Evolutionary conservation across 2,797 vertebrate genomes (phyloP), one percentile per base, ranked within the genome.

Genomic region (Poecilia picta): DNA sequence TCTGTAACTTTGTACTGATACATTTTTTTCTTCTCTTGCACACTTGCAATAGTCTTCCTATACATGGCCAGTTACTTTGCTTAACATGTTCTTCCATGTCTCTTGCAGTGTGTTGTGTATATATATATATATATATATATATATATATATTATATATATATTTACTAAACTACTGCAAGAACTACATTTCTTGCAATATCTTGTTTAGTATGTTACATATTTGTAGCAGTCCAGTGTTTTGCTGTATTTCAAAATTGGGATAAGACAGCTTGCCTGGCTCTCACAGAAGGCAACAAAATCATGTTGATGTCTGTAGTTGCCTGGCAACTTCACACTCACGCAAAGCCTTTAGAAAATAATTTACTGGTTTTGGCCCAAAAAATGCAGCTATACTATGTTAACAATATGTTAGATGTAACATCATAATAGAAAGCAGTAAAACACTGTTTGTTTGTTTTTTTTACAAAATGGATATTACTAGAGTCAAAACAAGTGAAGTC

Each of bases 221-320:
- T 74, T 72, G 36, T 81, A 49, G 75, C 39, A 49, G 25, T 4
- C 31, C 43, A 28, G 5, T 59, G 73, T 62, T 71, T 64, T 80
- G 62, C 45, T 70, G 28, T 64, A 28, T 8, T 28, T 43, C 36
- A 68, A 33, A 49, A n/a, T 28, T 45, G 53, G 33, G 62, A 73
- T n/a, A 8, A 45, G 45, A 33, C 78, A 57, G 70, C 46, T 74
- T 45, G 10, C 7, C 41, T 8, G 49, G 11, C n/a, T 77, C 57
- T 66, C 33, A 73, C 23, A 39, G 12, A 57, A 20, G 31, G 64
- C 47, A 25, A 66, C n/a, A 83, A 33, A 76, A 75, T 39, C 55
- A 41, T 83, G 28, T 55, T 83, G 33, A 53, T 15, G 36, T 64
- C 28, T 45, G 53, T 72, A 59, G 72, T 75, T 77, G 41, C 47